Conservation (phyloP, 2,888 invertebrate species). For the Tipula helvola region DNA sequence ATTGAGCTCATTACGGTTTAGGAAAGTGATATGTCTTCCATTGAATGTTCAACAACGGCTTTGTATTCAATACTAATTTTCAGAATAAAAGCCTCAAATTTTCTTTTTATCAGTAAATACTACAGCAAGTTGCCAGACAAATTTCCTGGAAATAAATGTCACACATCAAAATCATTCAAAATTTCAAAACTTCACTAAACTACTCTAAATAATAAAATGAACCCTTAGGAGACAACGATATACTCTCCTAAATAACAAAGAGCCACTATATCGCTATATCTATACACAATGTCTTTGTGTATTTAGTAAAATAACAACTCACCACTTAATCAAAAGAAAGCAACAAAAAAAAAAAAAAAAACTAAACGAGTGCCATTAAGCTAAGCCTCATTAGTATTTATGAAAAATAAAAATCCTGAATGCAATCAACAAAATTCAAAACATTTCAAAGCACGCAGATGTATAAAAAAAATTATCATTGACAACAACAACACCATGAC, state of each 20-base stretch:
- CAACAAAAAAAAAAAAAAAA: neutral
- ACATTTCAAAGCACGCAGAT: neutral
- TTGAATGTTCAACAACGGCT: too few species aligned
- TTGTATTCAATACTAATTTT: too few species aligned
- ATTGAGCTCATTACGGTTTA: too few species aligned
- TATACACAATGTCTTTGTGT: neutral
- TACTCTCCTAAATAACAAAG: neutral
- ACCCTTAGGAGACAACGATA: neutral
- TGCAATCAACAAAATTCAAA: neutral
- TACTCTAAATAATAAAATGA: neutral
- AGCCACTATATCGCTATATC: neutral
- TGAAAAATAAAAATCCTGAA: neutral
- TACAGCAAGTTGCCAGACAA: neutral
- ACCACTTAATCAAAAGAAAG: neutral
- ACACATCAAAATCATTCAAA: neutral
- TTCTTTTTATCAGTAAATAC: too few species aligned
- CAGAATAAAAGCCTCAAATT: too few species aligned
- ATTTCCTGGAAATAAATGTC: neutral
- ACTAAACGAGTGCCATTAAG: neutral
- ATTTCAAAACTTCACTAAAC: neutral
- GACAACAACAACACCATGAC: neutral
- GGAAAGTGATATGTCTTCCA: too few species aligned
- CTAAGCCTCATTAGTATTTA: neutral
- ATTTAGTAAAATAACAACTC: neutral
- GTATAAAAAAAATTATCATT: neutral